These are phyloP conservation scores for Gymnoscelis rufifasciata DNA, from an alignment of 2,888 invertebrate genomes.

Conservation along the genomic window DNA sequence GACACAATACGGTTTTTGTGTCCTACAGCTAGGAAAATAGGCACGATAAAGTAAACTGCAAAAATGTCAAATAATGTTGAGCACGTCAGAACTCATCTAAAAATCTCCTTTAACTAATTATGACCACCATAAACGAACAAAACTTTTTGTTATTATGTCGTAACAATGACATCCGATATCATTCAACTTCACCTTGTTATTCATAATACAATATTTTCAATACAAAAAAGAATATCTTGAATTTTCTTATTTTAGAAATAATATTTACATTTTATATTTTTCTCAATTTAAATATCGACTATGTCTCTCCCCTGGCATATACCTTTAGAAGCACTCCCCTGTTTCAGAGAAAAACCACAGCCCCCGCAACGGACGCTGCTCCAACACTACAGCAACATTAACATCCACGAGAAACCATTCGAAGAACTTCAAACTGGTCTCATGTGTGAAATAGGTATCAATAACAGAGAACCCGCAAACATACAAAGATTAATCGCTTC, in stretches of 20 bases:
- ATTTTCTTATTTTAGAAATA: neutral
- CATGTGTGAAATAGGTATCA: conserved; percentile 67
- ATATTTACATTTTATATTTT: neutral
- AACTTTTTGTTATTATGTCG: too few species aligned
- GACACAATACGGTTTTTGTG: too few species aligned
- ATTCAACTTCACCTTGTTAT: too few species aligned
- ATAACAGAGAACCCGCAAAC: conserved; percentile 55
- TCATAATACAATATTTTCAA: too few species aligned
- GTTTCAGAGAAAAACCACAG: conserved; percentile 33
- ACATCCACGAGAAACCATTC: conserved; percentile 56
- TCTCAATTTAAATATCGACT: neutral
- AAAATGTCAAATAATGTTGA: too few species aligned
- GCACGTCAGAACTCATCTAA: too few species aligned
- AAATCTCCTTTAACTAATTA: too few species aligned
- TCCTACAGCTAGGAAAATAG: too few species aligned
- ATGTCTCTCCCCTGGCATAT: conserved; percentile 72
- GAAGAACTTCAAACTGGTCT: conserved; percentile 68
- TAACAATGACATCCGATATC: too few species aligned
- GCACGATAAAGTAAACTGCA: too few species aligned
- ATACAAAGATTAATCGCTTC: conserved; percentile 67
- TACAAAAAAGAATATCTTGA: too few species aligned
- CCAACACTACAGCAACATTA: conserved; percentile 58
- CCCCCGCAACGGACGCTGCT: conserved; percentile 45
- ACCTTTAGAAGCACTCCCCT: conserved; percentile 53
- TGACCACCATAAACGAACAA: too few species aligned